A percentile compares a stretch with the other conserved stretches of the same genome.
Evolutionary conservation across 2,888 invertebrate species (phyloP).

Genomic region (Terebella lapidaria): DNA sequence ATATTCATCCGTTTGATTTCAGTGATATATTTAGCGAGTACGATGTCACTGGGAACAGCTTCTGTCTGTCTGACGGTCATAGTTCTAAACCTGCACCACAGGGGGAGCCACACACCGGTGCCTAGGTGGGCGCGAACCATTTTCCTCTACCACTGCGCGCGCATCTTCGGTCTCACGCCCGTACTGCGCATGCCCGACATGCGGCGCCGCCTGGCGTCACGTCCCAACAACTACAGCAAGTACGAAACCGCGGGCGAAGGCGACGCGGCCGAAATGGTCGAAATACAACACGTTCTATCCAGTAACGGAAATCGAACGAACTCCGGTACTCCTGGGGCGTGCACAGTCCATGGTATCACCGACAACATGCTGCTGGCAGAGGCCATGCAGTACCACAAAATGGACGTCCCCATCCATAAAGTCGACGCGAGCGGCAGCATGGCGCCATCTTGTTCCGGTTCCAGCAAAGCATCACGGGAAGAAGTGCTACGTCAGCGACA

Average conservation of each 20-base stretch:
- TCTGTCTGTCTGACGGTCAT: conserved; percentile 24
- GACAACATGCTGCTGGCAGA: conserved; percentile 13
- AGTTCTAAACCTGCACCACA: conserved; percentile 23
- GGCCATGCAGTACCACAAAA: conserved; percentile 16
- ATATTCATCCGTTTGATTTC: conserved; percentile 9
- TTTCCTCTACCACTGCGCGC: conserved; percentile 17
- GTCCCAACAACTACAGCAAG: conserved; percentile 3
- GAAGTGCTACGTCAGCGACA: background rate
- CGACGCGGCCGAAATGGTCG: conserved; percentile 6
- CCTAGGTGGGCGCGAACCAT: conserved; percentile 20
- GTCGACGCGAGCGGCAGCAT: background rate
- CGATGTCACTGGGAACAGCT: conserved; percentile 24
- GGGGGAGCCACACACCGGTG: conserved; percentile 13
- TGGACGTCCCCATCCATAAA: conserved; percentile 9
- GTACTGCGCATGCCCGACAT: background rate
- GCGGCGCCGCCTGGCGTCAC: background rate
- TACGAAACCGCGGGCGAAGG: background rate
- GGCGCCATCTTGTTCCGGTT: background rate
- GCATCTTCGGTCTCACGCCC: conserved; percentile 9
- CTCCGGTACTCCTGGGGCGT: background rate
- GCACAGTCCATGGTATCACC: background rate
- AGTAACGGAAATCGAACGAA: background rate
- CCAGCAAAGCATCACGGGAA: background rate
- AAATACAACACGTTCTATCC: conserved; percentile 8
- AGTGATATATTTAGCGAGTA: conserved; percentile 23